phyloP scores from a whole-genome alignment of 2,797 vertebrate species.

The Channallabes apus region DNA sequence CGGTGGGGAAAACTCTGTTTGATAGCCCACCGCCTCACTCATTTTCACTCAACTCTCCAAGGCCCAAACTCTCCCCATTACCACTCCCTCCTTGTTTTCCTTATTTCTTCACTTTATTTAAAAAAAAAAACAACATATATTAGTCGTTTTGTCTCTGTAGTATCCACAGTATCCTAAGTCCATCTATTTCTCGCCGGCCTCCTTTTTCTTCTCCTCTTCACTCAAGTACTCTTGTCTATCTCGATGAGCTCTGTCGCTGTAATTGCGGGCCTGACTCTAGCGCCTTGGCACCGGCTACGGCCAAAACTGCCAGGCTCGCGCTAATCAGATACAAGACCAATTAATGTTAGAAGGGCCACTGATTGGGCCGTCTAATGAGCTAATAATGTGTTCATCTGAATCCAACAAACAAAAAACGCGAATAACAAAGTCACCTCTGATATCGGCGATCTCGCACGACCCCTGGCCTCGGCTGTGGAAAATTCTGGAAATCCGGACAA shows the following conservation, averaged over 20 bases:
- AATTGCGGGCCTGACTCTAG: slow-evolving; percentile 37
- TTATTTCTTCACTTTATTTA: neutral
- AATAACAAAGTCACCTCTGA: slow-evolving; percentile 8
- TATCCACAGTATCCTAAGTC: slow-evolving; percentile 4
- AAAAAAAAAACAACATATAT: neutral
- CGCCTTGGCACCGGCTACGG: slow-evolving; percentile 22
- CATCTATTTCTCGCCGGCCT: neutral
- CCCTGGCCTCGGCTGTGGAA: neutral
- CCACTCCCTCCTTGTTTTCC: neutral
- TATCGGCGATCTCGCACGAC: neutral
- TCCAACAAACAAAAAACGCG: neutral
- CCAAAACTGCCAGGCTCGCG: slow-evolving; percentile 24
- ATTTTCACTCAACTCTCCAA: slow-evolving; percentile 35
- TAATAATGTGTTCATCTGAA: slow-evolving; percentile 6
- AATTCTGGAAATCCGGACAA: neutral
- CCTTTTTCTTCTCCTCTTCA: slow-evolving; percentile 15
- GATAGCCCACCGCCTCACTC: slow-evolving; percentile 18
- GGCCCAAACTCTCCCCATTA: neutral
- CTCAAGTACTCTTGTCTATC: slow-evolving; percentile 13
- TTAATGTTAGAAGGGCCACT: slow-evolving; percentile 17
- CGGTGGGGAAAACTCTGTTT: slow-evolving; percentile 16
- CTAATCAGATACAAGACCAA: slow-evolving; percentile 35
- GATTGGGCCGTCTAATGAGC: slow-evolving; percentile 21
- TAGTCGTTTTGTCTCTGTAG: neutral
- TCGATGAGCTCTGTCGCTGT: slow-evolving; percentile 34